Base-by-base conservation (phyloP, 92 coral and sea anemone genomes). In the Montipora capitata region DNA sequence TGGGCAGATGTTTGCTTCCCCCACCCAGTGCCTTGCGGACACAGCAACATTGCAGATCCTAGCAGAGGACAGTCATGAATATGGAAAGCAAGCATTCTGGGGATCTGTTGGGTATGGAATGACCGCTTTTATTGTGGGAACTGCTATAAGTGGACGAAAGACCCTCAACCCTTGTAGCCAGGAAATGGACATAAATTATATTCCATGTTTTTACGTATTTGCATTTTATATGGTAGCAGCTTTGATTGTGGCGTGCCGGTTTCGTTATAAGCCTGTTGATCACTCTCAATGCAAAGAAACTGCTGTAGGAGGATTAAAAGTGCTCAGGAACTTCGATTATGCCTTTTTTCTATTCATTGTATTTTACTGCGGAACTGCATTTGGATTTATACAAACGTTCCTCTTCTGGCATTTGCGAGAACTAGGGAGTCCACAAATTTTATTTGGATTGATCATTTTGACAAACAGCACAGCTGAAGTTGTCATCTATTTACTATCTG, bases 81-180 rank as follows among this genome's bases (percentile, higher is more conserved):
- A 97, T 73, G 99, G 99, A 49, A 97, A 93, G 81, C 99, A 97
- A 54, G 99, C 99, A 9, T 88, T 97, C 45, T 97, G 98, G 96
- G 99, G 99, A 3, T 97, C 99, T 4, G 95, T 97, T 3, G 99
- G 99, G 3, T 97, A 96, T 72, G 99, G 99, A 41, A 76, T 94
- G 79, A 93, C 93, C 6, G 98, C 99, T 5, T 95, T 97, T 52
- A 86, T 97, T 49, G 98, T 96, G 3, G 99, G 99, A 14, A 96
- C 97, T 10, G 92, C 99, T 0, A 74, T 97, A 52, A 97, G 99
- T 76, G 97, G 94, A 52, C 83, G 82, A 44, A 96, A 94, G 85
- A 83, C 74, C 1, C 84, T 81, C 51, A 97, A 97, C 83, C 99
- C 99, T 7, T 97, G 99, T 68, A 97, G 96, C 65, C 87, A 92